A percentile compares a stretch with the other conserved stretches of the same genome.
phyloP scores from a whole-genome alignment of 2,113 vertebrate genomes.

The Mormyrus iriodes region DNA sequence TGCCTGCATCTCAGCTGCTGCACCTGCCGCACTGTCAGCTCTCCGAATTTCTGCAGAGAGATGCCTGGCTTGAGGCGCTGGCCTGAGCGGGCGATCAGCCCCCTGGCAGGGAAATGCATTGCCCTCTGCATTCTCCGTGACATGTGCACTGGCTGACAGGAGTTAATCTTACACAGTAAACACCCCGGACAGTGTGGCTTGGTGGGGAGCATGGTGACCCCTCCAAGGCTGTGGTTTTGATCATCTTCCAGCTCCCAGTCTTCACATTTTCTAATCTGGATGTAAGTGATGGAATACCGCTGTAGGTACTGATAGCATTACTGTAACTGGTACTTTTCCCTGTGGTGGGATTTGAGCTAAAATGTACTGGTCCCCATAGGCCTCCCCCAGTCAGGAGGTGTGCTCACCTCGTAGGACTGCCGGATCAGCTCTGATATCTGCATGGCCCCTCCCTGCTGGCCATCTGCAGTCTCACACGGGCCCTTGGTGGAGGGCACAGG shows the following conservation, averaged over 20 bases:
- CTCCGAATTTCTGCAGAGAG: conserved; percentile 74
- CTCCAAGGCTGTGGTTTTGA: not conserved
- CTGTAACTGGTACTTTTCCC: not conserved
- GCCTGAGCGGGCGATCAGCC: not conserved
- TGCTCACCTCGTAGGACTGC: conserved; percentile 77
- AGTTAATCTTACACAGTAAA: not conserved
- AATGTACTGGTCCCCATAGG: not conserved
- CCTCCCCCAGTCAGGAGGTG: too few relatives aligned
- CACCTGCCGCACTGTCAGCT: conserved; percentile 79
- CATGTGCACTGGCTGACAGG: not conserved
- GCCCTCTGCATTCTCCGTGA: not conserved
- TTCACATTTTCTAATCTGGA: not conserved
- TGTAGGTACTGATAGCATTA: not conserved
- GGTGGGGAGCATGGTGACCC: not conserved
- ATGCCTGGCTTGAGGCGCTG: not conserved
- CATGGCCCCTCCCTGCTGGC: conserved; percentile 49
- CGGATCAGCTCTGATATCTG: conserved; percentile 81
- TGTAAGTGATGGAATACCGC: not conserved
- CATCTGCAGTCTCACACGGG: conserved; percentile 53
- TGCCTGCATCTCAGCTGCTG: conserved; percentile 83
- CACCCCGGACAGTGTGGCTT: not conserved
- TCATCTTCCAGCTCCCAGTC: not conserved
- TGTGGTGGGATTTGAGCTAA: not conserved
- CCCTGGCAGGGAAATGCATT: not conserved
- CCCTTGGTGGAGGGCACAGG: conserved; percentile 58